These are phyloP conservation scores for Chaetodon trifasciatus DNA, from an alignment of 2,797 vertebrate genomes.

Conservation along the genomic window DNA sequence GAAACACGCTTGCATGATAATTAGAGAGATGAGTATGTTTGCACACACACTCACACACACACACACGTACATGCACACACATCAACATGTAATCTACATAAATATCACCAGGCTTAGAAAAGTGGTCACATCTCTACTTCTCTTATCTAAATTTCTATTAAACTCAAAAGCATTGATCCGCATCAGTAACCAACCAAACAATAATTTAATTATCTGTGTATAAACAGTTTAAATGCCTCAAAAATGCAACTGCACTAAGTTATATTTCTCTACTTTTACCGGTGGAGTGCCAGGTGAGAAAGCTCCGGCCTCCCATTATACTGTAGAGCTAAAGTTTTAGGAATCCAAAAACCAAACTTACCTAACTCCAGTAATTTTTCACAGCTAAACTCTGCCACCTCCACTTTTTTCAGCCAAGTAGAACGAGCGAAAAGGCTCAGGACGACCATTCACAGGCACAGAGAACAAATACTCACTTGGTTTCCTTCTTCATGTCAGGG, in stretches of 20 bases:
- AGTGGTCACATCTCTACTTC: neutral
- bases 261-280: constrained; percentile 9
- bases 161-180: constrained; percentile 2
- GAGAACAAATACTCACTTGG: constrained; percentile 67
- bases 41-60: constrained; percentile 7
- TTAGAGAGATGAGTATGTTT: constrained; percentile 10
- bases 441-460: constrained; percentile 60
- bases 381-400: constrained; percentile 54
- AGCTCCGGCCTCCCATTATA: neutral
- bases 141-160: neutral
- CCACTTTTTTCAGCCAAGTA: constrained; percentile 50
- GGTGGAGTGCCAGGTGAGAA: neutral
- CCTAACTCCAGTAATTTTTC: constrained; percentile 62
- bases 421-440: constrained; percentile 41
- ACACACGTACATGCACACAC: neutral
- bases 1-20: neutral
- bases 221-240: neutral
- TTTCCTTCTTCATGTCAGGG: constrained; percentile 75
- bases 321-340: constrained; percentile 11
- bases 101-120: neutral
- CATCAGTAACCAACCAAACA: neutral
- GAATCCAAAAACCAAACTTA: constrained; percentile 66
- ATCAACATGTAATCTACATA: neutral
- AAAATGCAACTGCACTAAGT: neutral
- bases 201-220: neutral